A percentile compares a stretch with the other conserved stretches of the same genome.
These are phyloP conservation scores for Hippocampus comes DNA, from an alignment of 2,113 vertebrate species.

Conservation along the genomic window DNA sequence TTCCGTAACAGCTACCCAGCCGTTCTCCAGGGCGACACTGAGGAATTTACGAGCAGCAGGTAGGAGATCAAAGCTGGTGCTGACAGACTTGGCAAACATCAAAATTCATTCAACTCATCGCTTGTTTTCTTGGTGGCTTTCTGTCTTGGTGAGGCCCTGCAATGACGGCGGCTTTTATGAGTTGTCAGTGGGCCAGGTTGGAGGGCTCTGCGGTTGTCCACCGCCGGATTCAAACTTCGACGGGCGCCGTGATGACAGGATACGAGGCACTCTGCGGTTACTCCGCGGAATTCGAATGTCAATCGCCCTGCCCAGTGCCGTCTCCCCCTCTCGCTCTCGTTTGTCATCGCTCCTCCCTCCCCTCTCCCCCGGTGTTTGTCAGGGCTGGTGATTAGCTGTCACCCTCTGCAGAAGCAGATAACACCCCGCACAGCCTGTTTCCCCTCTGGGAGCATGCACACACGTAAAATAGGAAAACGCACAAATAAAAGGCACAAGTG, in stretches of 20 bases:
- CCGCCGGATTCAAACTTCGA: conserved; percentile 53
- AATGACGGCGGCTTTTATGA: conserved; percentile 55
- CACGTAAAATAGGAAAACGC: conserved; percentile 58
- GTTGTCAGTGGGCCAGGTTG: conserved; percentile 49
- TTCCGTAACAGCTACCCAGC: conserved; percentile 17
- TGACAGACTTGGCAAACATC: conserved; percentile 56
- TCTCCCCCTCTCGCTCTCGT: conserved; percentile 45
- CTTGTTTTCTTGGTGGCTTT: conserved; percentile 37
- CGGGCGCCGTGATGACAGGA: conserved; percentile 60
- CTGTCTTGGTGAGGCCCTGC: conserved; percentile 43
- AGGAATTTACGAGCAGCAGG: conserved; percentile 47
- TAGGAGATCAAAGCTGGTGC: conserved; percentile 53
- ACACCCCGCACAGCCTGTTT: conserved; percentile 70
- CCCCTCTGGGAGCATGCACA: conserved; percentile 65
- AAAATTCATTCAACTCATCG: conserved; percentile 60
- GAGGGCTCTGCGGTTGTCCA: conserved; percentile 43
- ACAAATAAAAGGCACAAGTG: conserved; percentile 23
- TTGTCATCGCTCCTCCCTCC: conserved; percentile 52
- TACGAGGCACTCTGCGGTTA: conserved; percentile 54
- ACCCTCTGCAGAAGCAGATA: conserved; percentile 74
- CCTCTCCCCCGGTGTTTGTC: conserved; percentile 67
- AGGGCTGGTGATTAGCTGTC: conserved; percentile 77
- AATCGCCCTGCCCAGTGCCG: conserved; percentile 58
- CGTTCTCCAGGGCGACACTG: conserved; percentile 26
- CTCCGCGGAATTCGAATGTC: conserved; percentile 68